Evolutionary conservation across 2,888 invertebrate genomes (phyloP).

Genomic region (Eupithecia tripunctaria): DNA sequence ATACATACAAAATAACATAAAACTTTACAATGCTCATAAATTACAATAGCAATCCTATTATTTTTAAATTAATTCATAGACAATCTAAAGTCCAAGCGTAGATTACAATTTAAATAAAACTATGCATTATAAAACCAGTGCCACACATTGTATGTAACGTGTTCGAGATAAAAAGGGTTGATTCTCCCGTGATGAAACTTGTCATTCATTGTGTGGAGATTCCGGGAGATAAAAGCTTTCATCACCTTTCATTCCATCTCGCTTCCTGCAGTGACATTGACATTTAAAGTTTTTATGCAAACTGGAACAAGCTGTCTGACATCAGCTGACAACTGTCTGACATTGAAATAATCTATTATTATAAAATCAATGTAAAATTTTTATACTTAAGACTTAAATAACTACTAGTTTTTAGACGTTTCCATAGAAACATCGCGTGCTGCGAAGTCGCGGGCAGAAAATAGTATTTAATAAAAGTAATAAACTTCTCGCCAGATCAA

Average conservation of each 20-base stretch:
- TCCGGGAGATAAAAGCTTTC: slow-evolving; percentile 34
- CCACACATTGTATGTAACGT: slow-evolving; percentile 10
- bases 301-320: slow-evolving; percentile 26
- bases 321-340: slow-evolving; percentile 29
- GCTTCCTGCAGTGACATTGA: slow-evolving; percentile 34
- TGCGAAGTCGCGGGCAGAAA: too few relatives aligned
- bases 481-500: too few relatives aligned
- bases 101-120: slow-evolving; percentile 7
- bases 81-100: neutral
- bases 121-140: slow-evolving; percentile 2
- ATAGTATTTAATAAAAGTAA: too few relatives aligned
- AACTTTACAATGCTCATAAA: too few relatives aligned
- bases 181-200: slow-evolving; percentile 9
- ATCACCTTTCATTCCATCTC: slow-evolving; percentile 26
- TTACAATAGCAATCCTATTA: neutral
- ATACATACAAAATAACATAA: neutral
- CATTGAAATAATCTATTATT: slow-evolving; percentile 25
- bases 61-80: slow-evolving; percentile 3
- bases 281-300: slow-evolving; percentile 31
- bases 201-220: slow-evolving; percentile 27
- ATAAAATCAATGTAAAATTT: neutral
- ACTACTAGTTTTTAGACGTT: too few relatives aligned
- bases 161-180: slow-evolving; percentile 16
- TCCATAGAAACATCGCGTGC: too few relatives aligned
- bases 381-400: too few relatives aligned